Base-by-base conservation (phyloP, 2,113 vertebrate species). In the Cyphomyrus discorhynchus region DNA sequence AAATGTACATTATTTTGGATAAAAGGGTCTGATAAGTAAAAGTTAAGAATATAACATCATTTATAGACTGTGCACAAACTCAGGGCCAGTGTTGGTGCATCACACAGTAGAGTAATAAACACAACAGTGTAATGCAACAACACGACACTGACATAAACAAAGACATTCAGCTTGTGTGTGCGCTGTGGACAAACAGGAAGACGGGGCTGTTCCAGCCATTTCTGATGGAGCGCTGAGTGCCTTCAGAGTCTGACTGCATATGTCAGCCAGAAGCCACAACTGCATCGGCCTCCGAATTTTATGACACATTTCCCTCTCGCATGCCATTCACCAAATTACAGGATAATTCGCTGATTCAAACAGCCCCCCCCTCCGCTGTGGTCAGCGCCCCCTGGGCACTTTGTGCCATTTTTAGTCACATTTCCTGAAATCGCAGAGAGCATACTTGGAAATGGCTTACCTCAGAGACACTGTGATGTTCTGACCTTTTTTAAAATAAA, bases 281-380 rank as follows among this genome's bases (percentile, higher is more conserved):
- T 74, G 46, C 13, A 86, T n/a, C 46, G 70, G 13, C 50, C 50
- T 52, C 50, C 50, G 0, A 52, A 15, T 27, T 90, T 90, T 90
- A 52, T 31, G 31, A 62, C 85, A 90, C 49, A 13, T 50, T 27
- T 31, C 62, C 52, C 85, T 49, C 82, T 84, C 80, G 35, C 9
- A 88, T 88, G 87, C n/a, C 8, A 27, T 31, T 90, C 52, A 35
- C 90, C 90, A 88, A 90, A 88, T 83, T 84, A 47, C 77, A 84
- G 90, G 47, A 74, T 84, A 39, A 88, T 90, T 88, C 15, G 87
- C 90, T 88, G 90, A 90, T 88, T 88, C 89, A 90, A 58, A 31
- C 70, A 46, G 86, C 86, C 50, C 62, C 58, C n/a, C 3, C 62
- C 62, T 13, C 19, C 70, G 1, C 50, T 84, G 87, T 85, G 90